Evolutionary conservation across 2,113 vertebrate species (phyloP).

Genomic region (Poicephalus gulielmi): DNA sequence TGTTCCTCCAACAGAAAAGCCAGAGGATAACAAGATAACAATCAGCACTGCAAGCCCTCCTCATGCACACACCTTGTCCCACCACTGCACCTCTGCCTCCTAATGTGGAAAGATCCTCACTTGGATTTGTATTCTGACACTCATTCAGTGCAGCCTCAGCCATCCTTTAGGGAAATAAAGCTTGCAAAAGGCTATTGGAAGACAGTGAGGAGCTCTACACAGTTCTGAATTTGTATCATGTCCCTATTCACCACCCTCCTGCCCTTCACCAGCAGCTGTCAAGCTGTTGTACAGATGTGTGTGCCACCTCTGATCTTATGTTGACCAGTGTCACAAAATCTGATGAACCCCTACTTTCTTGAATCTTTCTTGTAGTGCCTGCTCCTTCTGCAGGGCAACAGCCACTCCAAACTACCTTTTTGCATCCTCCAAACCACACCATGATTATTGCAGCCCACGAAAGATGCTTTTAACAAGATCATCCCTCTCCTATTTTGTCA

Average conservation of each 20-base stretch:
- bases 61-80: neutral
- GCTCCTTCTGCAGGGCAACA: neutral
- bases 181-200: neutral
- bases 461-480: neutral
- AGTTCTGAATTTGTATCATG: neutral
- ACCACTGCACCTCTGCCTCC: neutral
- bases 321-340: neutral
- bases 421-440: neutral
- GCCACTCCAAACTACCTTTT: neutral
- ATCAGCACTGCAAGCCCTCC: neutral
- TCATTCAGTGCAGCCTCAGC: neutral
- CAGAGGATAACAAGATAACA: neutral
- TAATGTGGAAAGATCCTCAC: neutral
- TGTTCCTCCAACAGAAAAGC: neutral
- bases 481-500: neutral
- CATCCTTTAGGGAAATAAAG: neutral
- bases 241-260: neutral
- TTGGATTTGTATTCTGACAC: neutral
- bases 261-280: neutral
- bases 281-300: neutral
- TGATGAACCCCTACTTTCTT: neutral
- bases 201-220: neutral
- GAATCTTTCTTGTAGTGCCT: neutral
- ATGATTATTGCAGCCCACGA: neutral
- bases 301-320: neutral